Evolutionary conservation across 2,113 vertebrate species (phyloP).

Genomic region (Oryzias celebensis): DNA sequence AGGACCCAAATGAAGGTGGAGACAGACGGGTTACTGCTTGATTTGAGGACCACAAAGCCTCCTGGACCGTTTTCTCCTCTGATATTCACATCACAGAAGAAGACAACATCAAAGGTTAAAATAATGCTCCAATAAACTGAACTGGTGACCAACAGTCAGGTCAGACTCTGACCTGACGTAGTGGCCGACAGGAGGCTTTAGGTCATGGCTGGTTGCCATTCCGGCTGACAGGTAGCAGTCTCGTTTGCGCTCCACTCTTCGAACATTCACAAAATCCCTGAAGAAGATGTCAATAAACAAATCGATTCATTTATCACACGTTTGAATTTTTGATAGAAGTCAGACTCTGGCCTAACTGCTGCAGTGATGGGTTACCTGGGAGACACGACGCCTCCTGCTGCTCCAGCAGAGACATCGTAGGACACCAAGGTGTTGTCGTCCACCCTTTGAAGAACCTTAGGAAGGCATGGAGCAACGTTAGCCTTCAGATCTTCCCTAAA

Average conservation of each 20-base stretch:
- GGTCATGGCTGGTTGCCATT: slow-evolving; percentile 84
- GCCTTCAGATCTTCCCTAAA: no score
- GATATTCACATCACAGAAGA: slow-evolving; percentile 5
- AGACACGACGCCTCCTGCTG: slow-evolving; percentile 91
- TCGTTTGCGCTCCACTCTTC: slow-evolving; percentile 88
- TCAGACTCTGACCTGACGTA: slow-evolving; percentile 84
- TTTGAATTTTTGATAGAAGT: neutral
- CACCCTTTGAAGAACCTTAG: slow-evolving; percentile 89
- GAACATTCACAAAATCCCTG: slow-evolving; percentile 96
- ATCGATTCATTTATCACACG: slow-evolving; percentile 5
- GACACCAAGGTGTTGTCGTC: slow-evolving; percentile 95
- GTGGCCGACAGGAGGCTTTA: slow-evolving; percentile 84
- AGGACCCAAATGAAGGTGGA: slow-evolving; percentile 98
- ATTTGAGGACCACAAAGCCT: slow-evolving; percentile 92
- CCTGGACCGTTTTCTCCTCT: slow-evolving; percentile 96
- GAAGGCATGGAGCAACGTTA: neutral
- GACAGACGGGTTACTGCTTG: slow-evolving; percentile 84
- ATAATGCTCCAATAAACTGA: neutral
- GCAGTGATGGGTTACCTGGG: slow-evolving; percentile 78
- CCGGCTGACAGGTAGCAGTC: slow-evolving; percentile 92
- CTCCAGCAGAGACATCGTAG: slow-evolving; percentile 90
- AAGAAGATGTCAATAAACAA: slow-evolving; percentile 10
- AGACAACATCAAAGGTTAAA: slow-evolving; percentile 7
- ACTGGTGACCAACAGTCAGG: neutral
- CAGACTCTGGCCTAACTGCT: neutral